Base-by-base conservation (phyloP, 2,113 vertebrate genomes). In the Vidua macroura region DNA sequence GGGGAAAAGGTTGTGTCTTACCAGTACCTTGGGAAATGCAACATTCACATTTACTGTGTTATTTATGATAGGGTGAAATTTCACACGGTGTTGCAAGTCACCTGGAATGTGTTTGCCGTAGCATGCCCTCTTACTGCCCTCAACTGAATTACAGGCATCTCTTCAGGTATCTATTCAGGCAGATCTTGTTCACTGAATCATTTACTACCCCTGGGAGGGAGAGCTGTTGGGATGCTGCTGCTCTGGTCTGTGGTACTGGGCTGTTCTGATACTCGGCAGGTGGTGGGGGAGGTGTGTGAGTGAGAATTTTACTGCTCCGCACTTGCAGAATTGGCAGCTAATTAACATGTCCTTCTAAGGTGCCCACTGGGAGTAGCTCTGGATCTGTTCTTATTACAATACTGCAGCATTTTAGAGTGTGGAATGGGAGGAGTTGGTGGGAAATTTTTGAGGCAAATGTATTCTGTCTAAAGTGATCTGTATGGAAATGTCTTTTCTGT, bases 71-170 rank as follows among this genome's bases (percentile, higher is more conserved):
- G 62, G 44, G 60, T 93, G 89, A 88, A 88, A 91, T 95, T 94
- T 95, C 83, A 92, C 60, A 43, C 86, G 21, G 31, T 95, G 83
- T 86, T 94, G 94, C 80, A 92, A 94, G 77, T 75, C 66, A 31
- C 18, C 30, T 72, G 86, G 95, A 93, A 93, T 94, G 91, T 84
- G 92, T 96, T 96, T 95, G 89, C 77, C 24, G 92, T 92, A 88
- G 80, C 91, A 64, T 59, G 62, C 53, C 83, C 69, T 94, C 86
- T 77, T 48, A 66, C 73, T 88, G 86, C 59, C 76, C 62, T 90
- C 83, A 59, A 16, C 6, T 96, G 94, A 81, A 78, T 90, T 88
- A 66, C 5, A 10, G 70, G 60, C 73, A 15, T 49, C 68, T 81
- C 78, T 86, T 86, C 73, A 82, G 51, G 13, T 84, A 72, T 51